Percentiles rank a stretch among this genome's conserved stretches.
These are phyloP conservation scores for Chascanopsetta lugubris DNA, from an alignment of 2,113 vertebrate genomes.

Conservation along the genomic window DNA sequence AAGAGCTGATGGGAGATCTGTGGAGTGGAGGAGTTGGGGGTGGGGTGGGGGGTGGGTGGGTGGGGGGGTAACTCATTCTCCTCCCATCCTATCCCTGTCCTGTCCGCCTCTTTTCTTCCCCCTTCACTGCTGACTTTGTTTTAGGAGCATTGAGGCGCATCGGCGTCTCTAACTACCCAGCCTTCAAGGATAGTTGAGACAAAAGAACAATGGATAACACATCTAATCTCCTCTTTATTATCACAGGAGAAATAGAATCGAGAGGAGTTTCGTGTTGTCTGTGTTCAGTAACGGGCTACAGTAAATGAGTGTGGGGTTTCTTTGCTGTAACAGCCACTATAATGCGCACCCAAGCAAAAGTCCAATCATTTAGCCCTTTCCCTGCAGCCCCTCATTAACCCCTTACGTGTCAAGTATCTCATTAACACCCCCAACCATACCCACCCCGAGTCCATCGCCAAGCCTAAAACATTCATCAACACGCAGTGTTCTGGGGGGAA, in stretches of 20 bases:
- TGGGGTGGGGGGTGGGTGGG: conserved; percentile 1
- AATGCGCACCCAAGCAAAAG: conserved; percentile 78
- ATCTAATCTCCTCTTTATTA: conserved; percentile 75
- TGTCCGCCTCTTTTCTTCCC: conserved; percentile 76
- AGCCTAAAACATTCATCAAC: conserved; percentile 63
- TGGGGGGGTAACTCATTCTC: conserved; percentile 74
- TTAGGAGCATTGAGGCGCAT: conserved; percentile 76
- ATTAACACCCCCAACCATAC: conserved; percentile 75
- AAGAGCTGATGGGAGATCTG: conserved; percentile 96
- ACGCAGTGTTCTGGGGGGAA: conserved; percentile 19
- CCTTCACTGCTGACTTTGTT: conserved; percentile 76
- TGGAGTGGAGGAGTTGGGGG: conserved; percentile 79
- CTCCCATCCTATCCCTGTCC: conserved; percentile 75
- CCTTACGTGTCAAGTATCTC: conserved; percentile 79
- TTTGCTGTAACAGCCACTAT: conserved; percentile 59
- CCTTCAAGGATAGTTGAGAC: conserved; percentile 72
- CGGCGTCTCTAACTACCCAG: conserved; percentile 71
- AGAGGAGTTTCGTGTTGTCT: conserved; percentile 69
- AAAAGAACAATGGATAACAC: conserved; percentile 75
- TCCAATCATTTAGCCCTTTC: conserved; percentile 78
- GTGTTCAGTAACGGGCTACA: conserved; percentile 68
- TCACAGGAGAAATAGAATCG: conserved; percentile 55
- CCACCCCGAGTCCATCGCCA: conserved; percentile 65
- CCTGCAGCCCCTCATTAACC: conserved; percentile 80
- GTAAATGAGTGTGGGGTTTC: conserved; percentile 43